Base-by-base conservation (phyloP, 1,140 invertebrate species). In the Lepidurus couesii region DNA sequence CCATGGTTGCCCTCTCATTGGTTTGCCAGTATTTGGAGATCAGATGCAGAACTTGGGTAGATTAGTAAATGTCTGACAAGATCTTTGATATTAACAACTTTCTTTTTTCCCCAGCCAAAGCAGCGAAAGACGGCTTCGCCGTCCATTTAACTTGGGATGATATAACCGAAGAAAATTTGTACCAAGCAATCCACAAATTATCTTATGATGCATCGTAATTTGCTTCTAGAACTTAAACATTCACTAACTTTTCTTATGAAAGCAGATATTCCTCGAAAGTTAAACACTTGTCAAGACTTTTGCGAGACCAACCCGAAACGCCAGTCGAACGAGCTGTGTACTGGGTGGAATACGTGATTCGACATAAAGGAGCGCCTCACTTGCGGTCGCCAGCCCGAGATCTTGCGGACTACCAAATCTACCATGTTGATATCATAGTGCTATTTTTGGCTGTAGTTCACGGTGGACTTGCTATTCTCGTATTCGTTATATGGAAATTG, bases 11-110 rank as follows among this genome's bases (percentile, higher is more conserved):
- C 87, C 87, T 2, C 81, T 88, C 5, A 80, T 89, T 44, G 84
- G 84, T 1, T 82, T 88, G 21, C 88, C 88, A 3, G 83, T 89
- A 42, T 84, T 85, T 74, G 82, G 82, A 16, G 88, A 89, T 79
- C 85, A 84, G 74, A 79, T 79, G 34, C 73, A 80, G n/a, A 83
- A 83, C 77, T 80, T 80, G 11, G 80, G 77, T 7, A 79, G 79
- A 47, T 16, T 10, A 10, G n/a, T n/a, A n/a, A n/a, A n/a, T n/a
- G n/a, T n/a, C n/a, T n/a, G n/a, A n/a, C n/a, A n/a, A n/a, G n/a
- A n/a, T n/a, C n/a, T n/a, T n/a, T n/a, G n/a, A 11, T 75, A 10
- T 24, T 24, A 47, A 47, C 16, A 2, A 5, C 2, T 47, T 47
- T 16, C 16, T 11, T 47, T 11, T 47, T 47, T 1, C 45, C 3